Evolutionary conservation across 1,140 invertebrate species (phyloP), one percentile per base, ranked within the genome.

Genomic region (Drosophila lowei): DNA sequence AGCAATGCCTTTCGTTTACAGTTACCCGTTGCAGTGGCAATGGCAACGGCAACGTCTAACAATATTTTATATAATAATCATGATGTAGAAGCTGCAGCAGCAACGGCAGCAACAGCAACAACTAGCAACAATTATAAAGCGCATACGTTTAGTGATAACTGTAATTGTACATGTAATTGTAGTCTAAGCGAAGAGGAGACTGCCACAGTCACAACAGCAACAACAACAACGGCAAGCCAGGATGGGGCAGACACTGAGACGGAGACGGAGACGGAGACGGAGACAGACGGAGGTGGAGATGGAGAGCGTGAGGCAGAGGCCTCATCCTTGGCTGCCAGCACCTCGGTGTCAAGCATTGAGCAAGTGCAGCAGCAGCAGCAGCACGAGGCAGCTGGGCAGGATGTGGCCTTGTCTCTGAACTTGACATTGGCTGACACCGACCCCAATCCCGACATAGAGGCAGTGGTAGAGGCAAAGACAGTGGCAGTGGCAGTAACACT

Each of bases 161-260:
- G 76, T 89, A 89, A 85, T 65, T 84, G 84, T 89, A 89, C 77
- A 80, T 84, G 78, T 89, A 89, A 89, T 89, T 89, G 79, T 85
- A 85, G 68, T 25, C 68, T 88, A 89, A 89, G 79, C 58, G 75
- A 78, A 6, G 46, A 63, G 52, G 13, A 75, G 44, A 48, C 49
- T 30, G 41, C 47, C 58, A 60, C 78, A 44, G 48, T 61, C 66
- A 57, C 79, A 76, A 41, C 66, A 63, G 46, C 53, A 50, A 48
- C 59, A 63, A 54, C 48, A 48, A 18, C 18, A 2, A n/a, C n/a
- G 18, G 18, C 18, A 18, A 18, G 18, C 18, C 55, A 76, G 60
- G 42, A 79, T 48, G 53, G 71, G 60, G 49, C 42, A 52, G 61
- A 67, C 18, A 42, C 47, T 47, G 63, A 43, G 15, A 30, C 23